These are phyloP conservation scores for Catharus ustulatus DNA, from an alignment of 2,797 vertebrate genomes.

Conservation along the genomic window DNA sequence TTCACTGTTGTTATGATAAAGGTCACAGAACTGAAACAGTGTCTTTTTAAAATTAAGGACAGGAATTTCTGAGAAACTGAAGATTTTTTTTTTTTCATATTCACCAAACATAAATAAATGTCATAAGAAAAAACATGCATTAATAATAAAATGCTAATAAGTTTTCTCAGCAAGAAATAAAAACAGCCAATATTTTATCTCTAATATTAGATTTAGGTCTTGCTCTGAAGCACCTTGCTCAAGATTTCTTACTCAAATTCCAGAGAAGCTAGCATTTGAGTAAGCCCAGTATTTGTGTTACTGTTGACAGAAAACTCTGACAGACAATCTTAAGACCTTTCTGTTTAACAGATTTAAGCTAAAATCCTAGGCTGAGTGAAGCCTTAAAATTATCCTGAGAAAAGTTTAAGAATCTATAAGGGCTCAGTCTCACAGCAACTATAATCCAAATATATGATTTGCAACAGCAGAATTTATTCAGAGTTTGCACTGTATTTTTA, in stretches of 20 bases:
- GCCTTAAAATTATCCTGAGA: constrained; percentile 60
- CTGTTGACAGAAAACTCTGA: constrained; percentile 53
- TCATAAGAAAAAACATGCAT: constrained; percentile 15
- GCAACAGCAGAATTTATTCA: constrained; percentile 2
- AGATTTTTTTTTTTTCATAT: constrained; percentile 7
- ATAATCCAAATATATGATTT: constrained; percentile 11
- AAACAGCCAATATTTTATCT: constrained; percentile 57
- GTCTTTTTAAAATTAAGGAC: constrained; percentile 49
- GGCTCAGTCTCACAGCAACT: constrained; percentile 19
- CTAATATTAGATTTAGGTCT: constrained; percentile 47
- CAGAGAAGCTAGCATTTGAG: constrained; percentile 24
- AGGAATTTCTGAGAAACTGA: constrained; percentile 39
- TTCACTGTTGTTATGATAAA: constrained; percentile 64
- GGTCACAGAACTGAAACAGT: constrained; percentile 39
- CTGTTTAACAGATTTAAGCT: constrained; percentile 57
- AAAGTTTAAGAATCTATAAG: constrained; percentile 37
- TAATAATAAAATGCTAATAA: constrained; percentile 55
- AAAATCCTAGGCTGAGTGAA: constrained; percentile 51
- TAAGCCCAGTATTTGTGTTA: constrained; percentile 47
- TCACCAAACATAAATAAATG: constrained; percentile 34
- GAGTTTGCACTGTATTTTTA: background rate
- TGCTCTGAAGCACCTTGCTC: constrained; percentile 42
- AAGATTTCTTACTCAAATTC: constrained; percentile 1
- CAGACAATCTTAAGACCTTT: constrained; percentile 55
- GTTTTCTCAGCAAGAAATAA: constrained; percentile 58